Evolutionary conservation across 2,888 invertebrate species (phyloP), one percentile per base, ranked within the genome.

Genomic region (Odontocerum albicorne): DNA sequence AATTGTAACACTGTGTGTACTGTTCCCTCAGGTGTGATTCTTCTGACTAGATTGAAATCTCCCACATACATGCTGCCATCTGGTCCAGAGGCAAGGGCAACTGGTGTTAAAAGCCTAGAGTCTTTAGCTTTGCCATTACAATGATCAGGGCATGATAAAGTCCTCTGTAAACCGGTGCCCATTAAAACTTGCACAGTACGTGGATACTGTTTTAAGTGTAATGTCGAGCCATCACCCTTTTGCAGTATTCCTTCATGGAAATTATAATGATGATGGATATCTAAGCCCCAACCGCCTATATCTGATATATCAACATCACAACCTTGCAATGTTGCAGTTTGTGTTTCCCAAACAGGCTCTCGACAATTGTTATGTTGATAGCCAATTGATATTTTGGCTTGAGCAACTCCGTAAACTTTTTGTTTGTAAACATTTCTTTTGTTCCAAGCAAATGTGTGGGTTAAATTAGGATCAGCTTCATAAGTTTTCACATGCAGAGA

Each of bases 261-360:
- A 72, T 99, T 98, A 74, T 97, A 97, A 71, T 96, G 94, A 73
- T 99, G 98, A 74, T 98, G 97, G 61, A 97, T 93, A 70, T 98
- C 93, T 49, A 99, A 77, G 45, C 97, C 96, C 97, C 97, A 99
- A 40, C 96, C 96, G 1, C 97, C 97, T 49, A 97, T 91, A 69
- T 96, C 96, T 0, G 97, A 95, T 62, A 96, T 96, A 66, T 93
- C 93, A 44, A 97, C 93, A 71, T 96, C 96, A 72, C 94, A 96
- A 16, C 97, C 97, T 71, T 94, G 92, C 64, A 99, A 74, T 31
- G 91, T 92, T 1, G 95, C 92, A 0, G 95, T 94, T 72, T 95
- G 92, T 2, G 92, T 92, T 65, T 94, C 93, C 98, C 98, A 99
- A 31, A 97, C 90, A 10, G 95, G 85, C 55, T 88, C 82, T 33